Evolutionary conservation across 1,140 invertebrate species (phyloP).

Genomic region (Rhagoletis zephyria): DNA sequence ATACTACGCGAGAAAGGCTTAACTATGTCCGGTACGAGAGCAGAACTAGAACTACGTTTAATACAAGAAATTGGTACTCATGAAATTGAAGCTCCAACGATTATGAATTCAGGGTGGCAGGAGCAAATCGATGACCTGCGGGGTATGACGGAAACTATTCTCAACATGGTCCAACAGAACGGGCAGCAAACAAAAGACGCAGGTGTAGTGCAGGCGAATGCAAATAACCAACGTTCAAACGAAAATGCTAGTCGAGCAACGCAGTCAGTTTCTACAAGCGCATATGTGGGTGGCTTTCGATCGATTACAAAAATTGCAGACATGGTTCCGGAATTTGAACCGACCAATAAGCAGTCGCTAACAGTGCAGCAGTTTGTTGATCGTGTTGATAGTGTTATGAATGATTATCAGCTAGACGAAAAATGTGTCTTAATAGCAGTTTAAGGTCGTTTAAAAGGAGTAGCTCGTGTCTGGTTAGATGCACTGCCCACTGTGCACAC

Average conservation of each 20-base stretch:
- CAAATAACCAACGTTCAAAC: not conserved
- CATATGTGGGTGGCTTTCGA: no score
- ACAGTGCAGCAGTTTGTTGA: slow-evolving; percentile 51
- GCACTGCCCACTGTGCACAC: not conserved
- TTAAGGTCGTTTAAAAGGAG: slow-evolving; percentile 47
- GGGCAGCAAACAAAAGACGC: not conserved
- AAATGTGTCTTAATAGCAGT: slow-evolving; percentile 46
- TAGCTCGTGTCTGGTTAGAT: slow-evolving; percentile 54
- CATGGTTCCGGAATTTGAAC: no score
- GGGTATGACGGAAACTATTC: slow-evolving; percentile 31
- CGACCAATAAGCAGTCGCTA: no score
- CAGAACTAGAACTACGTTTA: slow-evolving; percentile 7
- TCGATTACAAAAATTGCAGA: no score
- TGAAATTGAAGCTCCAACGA: slow-evolving; percentile 21
- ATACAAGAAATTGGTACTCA: not conserved
- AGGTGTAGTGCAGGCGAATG: not conserved
- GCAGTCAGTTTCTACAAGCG: not conserved
- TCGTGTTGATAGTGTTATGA: slow-evolving; percentile 35
- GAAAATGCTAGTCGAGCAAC: not conserved
- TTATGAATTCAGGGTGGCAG: not conserved
- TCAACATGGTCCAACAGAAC: not conserved
- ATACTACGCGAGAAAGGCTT: slow-evolving; percentile 25
- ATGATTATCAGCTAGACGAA: slow-evolving; percentile 28
- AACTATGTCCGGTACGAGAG: not conserved
- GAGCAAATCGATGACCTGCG: slow-evolving; percentile 36